Base-by-base conservation (phyloP, 2,888 invertebrate species). In the Polydrusus cervinus region DNA sequence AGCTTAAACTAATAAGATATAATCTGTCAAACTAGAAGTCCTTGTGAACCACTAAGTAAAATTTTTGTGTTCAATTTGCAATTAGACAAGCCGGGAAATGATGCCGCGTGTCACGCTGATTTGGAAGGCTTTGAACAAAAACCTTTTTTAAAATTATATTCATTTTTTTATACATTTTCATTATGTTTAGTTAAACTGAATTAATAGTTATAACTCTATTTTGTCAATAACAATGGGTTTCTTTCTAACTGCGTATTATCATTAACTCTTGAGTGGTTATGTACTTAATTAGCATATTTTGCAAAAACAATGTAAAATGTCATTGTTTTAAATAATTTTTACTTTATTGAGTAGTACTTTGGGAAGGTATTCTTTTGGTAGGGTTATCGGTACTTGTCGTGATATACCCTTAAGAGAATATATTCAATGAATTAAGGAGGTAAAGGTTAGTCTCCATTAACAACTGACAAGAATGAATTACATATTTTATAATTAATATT, bases 261-360 rank as follows among this genome's bases (percentile, higher is more conserved):
- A 16, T 11, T n/a, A n/a, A 30, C n/a, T 25, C 20, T 53, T 25
- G 25, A 53, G 53, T 53, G 30, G 13, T n/a, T 53, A 30, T 3
- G n/a, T 30, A 30, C 53, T 30, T 53, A 30, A 53, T 53, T 53
- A 53, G n/a, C 13, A 53, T 53, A 30, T 30, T n/a, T n/a, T 25
- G 11, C 11, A 5, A 2, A 53, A 20, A 13, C 20, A 13, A n/a
- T 30, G n/a, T 25, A 25, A 5, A n/a, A 20, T 25, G 11, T 30
- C 25, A 30, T 25, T 53, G 53, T 30, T 53, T 53, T 18, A 6
- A 53, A 25, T 5, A 25, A 25, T 47, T 43, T 6, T 43, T 43
- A 43, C n/a, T 43, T 47, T 0, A 16, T 16, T 14, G 1, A 47
- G n/a, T 7, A 16, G 47, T 47, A 13, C 11, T 51, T 51, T 25